Conservation (phyloP, 2,888 invertebrate species). For the Cephus sareptanus region DNA sequence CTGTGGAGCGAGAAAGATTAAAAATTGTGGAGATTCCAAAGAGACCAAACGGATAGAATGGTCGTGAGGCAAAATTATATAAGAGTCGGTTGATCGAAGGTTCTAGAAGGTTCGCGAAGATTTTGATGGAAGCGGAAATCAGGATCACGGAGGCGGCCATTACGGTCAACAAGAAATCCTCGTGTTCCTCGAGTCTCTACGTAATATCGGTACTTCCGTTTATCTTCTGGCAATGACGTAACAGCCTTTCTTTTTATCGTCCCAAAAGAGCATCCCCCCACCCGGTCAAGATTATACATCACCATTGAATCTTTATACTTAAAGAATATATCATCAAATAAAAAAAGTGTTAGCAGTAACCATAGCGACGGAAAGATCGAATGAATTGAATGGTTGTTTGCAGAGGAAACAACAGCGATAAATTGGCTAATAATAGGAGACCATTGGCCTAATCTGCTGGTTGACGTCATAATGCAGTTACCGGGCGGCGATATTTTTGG, state of each 20-base stretch:
- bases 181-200: background rate
- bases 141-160: background rate
- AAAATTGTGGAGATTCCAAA: background rate
- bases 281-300: background rate
- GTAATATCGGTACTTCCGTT: background rate
- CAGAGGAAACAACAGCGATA: conserved; percentile 35
- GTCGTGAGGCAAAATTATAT: background rate
- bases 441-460: conserved; percentile 41
- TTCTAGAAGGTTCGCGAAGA: background rate
- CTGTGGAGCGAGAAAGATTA: conserved; percentile 68
- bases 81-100: background rate
- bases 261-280: too few species aligned
- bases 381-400: conserved; percentile 30
- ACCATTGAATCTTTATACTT: background rate
- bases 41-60: background rate
- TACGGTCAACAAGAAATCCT: background rate
- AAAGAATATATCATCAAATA: background rate
- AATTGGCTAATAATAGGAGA: conserved; percentile 47
- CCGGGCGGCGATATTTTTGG: conserved; percentile 39
- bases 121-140: background rate
- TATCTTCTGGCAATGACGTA: background rate
- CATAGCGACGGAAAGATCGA: conserved; percentile 4
- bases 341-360: background rate
- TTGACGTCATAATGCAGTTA: conserved; percentile 48
- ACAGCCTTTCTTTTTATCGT: background rate